Base-by-base conservation (phyloP, 2,113 vertebrate species). In the Arizona elegans region DNA sequence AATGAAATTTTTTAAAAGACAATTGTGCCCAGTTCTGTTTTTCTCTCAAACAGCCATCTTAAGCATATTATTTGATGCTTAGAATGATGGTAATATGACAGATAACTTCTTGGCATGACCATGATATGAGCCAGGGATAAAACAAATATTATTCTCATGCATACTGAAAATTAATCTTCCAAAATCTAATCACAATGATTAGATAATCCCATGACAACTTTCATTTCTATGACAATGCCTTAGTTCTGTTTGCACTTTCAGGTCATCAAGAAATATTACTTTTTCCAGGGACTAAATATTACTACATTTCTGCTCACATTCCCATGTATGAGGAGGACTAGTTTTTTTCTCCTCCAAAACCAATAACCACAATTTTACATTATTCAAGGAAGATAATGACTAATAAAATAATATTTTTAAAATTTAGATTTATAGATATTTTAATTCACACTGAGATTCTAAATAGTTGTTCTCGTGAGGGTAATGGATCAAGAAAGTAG, bases 131-230 rank as follows among this genome's bases (percentile, higher is more conserved):
- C 38, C 29, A n/a, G 75, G 54, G 86, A 58, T 17, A 58, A 91
- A 91, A 52, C 81, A 56, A 91, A 56, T 43, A 91, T 86, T 47
- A 59, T 26, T 47, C 54, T 85, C 90, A 12, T 86, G 8, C 33
- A 59, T 50, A 50, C 38, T 91, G 38, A 52, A 87, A 86, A 91
- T 91, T 91, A 87, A 91, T 81, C 33, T 50, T 91, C 38, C 55
- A 59, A 91, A 91, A 58, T 53, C 52, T 91, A 86, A 91, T 86
- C 54, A 87, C 33, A 91, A 29, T 87, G 55, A 52, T 87, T 91
- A 91, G 55, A 62, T 87, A 87, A 91, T 87, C 85, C 81, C 81
- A 91, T 58, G 55, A 87, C 55, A 91, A 55, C 26, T 59, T 86
- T 62, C 85, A 87, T 62, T 59, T 50, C 55, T 87, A 50, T 86